Conservation (phyloP, 2,113 vertebrate genomes). For the Carettochelys insculpta region DNA sequence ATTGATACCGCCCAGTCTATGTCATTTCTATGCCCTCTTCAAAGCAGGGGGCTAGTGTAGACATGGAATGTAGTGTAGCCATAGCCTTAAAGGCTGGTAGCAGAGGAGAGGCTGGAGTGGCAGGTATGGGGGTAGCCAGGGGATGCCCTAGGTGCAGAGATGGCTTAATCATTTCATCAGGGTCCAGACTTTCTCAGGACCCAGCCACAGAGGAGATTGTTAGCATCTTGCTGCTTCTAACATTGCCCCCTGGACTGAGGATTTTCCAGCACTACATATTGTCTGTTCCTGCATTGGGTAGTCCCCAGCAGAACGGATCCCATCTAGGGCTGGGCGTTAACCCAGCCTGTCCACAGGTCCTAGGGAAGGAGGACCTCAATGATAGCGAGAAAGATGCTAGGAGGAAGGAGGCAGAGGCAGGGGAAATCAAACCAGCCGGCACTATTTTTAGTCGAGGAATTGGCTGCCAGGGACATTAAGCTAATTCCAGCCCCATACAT, state of each 20-base stretch:
- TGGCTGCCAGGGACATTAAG: conserved; percentile 62
- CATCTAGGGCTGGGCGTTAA: neutral
- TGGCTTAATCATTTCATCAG: no score
- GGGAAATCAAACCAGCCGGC: neutral
- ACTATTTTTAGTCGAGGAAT: conserved; percentile 70
- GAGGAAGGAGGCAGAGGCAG: neutral
- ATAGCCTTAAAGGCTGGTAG: no score
- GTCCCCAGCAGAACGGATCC: neutral
- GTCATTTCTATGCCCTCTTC: no score
- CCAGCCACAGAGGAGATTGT: neutral
- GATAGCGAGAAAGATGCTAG: neutral
- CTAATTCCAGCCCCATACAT: conserved; percentile 62
- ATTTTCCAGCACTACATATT: neutral
- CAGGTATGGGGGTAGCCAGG: no score
- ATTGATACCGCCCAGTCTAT: no score
- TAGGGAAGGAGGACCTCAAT: fast-evolving
- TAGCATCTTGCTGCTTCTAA: neutral
- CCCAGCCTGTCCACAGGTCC: neutral
- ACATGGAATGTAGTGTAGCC: no score
- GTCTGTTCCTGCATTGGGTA: neutral
- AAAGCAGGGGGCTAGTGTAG: no score
- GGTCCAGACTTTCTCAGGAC: neutral
- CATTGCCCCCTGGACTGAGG: neutral
- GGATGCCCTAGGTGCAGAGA: no score
- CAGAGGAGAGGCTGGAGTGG: no score